Evolutionary conservation across 2,888 invertebrate genomes (phyloP).

Genomic region (Coelopa pilipes): DNA sequence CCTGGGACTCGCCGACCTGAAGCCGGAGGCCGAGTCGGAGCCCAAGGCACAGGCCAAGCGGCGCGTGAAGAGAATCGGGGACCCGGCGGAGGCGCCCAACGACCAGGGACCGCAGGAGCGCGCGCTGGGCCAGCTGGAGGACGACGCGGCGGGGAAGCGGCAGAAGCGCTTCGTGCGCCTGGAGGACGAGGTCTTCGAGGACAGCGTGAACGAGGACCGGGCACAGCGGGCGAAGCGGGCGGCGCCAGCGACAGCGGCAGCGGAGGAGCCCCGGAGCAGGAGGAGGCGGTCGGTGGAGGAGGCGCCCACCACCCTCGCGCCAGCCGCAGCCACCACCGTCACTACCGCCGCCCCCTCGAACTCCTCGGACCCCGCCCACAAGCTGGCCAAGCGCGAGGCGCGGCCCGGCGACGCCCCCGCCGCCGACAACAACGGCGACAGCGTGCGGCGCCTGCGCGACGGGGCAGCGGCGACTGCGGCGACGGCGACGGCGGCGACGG

Average conservation of each 20-base stretch:
- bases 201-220: not conserved
- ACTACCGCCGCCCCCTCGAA: not conserved
- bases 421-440: constrained; percentile 50
- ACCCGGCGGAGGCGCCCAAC: not conserved
- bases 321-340: not conserved
- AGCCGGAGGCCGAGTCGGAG: not conserved
- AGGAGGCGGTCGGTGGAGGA: not conserved
- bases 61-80: not conserved
- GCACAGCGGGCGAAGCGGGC: not conserved
- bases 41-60: not conserved
- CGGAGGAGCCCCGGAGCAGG: not conserved
- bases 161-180: constrained; percentile 2
- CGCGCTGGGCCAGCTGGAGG: not conserved
- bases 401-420: constrained; percentile 44
- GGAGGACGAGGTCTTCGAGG: constrained; percentile 20
- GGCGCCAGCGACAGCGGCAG: too few relatives aligned
- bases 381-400: constrained; percentile 28
- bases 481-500: constrained; percentile 43
- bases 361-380: not conserved
- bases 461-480: constrained; percentile 28
- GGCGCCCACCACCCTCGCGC: too few relatives aligned
- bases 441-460: constrained; percentile 5
- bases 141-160: too few relatives aligned
- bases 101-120: not conserved
- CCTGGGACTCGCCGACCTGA: not conserved